phyloP scores from a whole-genome alignment of 1,140 invertebrate genomes.

The Dryas iulia region DNA sequence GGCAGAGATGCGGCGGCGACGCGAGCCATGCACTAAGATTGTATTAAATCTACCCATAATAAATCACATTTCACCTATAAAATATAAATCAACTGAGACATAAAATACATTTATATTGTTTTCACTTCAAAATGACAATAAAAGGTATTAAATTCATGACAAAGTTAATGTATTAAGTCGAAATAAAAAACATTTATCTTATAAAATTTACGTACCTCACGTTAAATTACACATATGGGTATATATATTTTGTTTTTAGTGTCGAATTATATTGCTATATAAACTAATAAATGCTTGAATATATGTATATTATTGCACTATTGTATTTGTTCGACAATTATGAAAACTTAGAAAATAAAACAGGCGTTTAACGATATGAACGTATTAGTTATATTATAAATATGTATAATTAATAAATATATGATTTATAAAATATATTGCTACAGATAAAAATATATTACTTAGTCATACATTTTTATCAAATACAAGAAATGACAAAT shows the following conservation, averaged over 20 bases:
- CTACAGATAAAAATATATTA: background rate
- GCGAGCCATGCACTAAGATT: slow-evolving; percentile 47
- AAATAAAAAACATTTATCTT: slow-evolving; percentile 53
- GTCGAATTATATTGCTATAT: background rate
- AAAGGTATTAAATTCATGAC: slow-evolving; percentile 75
- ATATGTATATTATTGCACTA: too few relatives aligned
- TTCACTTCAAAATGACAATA: slow-evolving; percentile 75
- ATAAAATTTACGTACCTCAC: slow-evolving; percentile 45
- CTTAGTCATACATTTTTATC: too few relatives aligned
- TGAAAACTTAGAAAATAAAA: too few relatives aligned
- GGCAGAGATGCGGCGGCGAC: slow-evolving; percentile 33
- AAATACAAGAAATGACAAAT: too few relatives aligned
- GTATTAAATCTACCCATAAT: slow-evolving; percentile 62
- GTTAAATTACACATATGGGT: slow-evolving; percentile 31
- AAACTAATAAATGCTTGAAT: too few relatives aligned
- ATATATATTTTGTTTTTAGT: background rate
- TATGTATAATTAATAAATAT: too few relatives aligned
- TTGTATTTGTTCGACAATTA: too few relatives aligned
- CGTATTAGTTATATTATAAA: too few relatives aligned
- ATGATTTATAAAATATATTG: too few relatives aligned
- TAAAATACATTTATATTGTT: slow-evolving; percentile 79
- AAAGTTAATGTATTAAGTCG: slow-evolving; percentile 65
- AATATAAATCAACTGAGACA: slow-evolving; percentile 74
- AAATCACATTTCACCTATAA: slow-evolving; percentile 76
- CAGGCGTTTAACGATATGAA: too few relatives aligned